Evolutionary conservation across 23 tunicate genomes (phyloP), one percentile per base, ranked within the genome.

Genomic region (Ciona savignyi): DNA sequence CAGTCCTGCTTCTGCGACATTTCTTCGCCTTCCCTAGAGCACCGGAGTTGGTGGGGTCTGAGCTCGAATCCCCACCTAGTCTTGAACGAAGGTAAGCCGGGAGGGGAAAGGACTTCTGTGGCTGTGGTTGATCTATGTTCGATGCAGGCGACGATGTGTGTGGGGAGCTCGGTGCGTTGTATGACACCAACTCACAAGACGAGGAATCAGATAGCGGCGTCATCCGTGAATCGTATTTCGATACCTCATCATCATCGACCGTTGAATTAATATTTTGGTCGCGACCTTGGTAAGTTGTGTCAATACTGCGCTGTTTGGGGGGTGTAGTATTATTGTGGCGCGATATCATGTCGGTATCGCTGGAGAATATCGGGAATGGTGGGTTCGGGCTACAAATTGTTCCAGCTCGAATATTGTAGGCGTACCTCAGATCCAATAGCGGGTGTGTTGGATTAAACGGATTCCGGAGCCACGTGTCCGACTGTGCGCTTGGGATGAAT

Each of bases 1-100:
- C 97, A 1, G 97, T 90, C 64, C 97, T 63, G 42, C 97, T 90
- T 27, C 97, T 34, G n/a, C 97, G 76, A 70, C 97, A 90, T 65
- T 90, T 90, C 74, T 84, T 90, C 30, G 81, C 9, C 62, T 87
- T 87, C 30, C 74, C 78, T 0, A 29, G 35, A 21, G 51, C 23
- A 34, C 74, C 74, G 68, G 28, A 24, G 27, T 60, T 27, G 21
- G 27, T 34, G 6, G 72, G 73, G 3, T 30, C n/a, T 21, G 78
- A 1, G 25, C 2, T 28, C 29, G 65, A 29, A 27, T 30, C 29
- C 11, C 85, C 85, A 1, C 77, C 77, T 2, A 81, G 26, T 2
- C 78, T 73, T 65, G 78, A 72, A 56, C 85, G 77, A 28, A 81
- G 70, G 48, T 81, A 81, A 25, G 85, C 85, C 23, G 85, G 85